Conservation (phyloP, 2,888 invertebrate genomes). For the Acrocyrtus sp. region DNA sequence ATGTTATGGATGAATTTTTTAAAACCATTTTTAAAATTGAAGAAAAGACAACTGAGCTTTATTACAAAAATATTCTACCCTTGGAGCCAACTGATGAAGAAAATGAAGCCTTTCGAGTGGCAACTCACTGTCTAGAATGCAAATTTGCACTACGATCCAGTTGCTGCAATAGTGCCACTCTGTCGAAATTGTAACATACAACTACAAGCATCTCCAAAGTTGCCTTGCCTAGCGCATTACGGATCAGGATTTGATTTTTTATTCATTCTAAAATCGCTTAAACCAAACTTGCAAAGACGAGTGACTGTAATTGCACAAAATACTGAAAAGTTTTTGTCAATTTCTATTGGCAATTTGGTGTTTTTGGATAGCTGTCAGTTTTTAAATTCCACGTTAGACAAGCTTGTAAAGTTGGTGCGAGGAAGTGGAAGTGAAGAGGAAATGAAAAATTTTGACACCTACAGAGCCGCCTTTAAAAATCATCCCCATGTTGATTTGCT, state of each 20-base stretch:
- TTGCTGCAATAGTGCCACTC: background rate
- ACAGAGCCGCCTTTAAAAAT: background rate
- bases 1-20: conserved; percentile 12
- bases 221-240: background rate
- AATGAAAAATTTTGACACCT: background rate
- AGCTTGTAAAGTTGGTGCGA: background rate
- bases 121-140: background rate
- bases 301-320: conserved; percentile 8
- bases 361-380: conserved; percentile 12
- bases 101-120: too few species aligned
- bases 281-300: background rate
- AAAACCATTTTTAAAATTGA: background rate
- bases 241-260: background rate
- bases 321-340: conserved; percentile 6
- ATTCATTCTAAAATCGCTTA: conserved; percentile 1
- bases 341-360: background rate
- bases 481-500: conserved; percentile 8
- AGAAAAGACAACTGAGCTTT: background rate
- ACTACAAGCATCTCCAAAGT: background rate
- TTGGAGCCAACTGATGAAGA: background rate
- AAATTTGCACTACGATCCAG: background rate
- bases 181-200: conserved; percentile 4
- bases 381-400: background rate
- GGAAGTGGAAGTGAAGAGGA: background rate
- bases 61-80: background rate